Evolutionary conservation across 2,888 invertebrate genomes (phyloP).

Genomic region (Hofmannophila pseudospretella): DNA sequence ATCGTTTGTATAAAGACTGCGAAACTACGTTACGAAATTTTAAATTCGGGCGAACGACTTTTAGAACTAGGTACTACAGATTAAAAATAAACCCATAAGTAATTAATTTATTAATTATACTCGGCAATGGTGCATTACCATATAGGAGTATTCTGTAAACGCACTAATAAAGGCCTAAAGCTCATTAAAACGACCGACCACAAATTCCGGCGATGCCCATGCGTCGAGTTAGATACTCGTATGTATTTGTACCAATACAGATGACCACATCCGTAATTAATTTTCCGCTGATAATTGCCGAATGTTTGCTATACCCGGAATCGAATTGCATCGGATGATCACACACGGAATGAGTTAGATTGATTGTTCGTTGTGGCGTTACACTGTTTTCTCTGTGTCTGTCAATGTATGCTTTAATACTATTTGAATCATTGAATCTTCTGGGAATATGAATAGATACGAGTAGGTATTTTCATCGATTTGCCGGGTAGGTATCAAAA

Average conservation of each 20-base stretch:
- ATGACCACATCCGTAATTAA: slow-evolving; percentile 45
- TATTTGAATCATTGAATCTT: too few species aligned
- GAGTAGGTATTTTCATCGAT: too few species aligned
- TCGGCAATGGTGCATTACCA: background rate
- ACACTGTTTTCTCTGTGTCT: background rate
- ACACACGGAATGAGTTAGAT: slow-evolving; percentile 17
- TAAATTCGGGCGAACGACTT: too few species aligned
- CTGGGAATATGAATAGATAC: too few species aligned
- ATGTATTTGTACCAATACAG: slow-evolving; percentile 38
- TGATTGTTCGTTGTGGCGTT: slow-evolving; percentile 4
- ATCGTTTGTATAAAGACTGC: too few species aligned
- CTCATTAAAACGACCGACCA: slow-evolving; percentile 28
- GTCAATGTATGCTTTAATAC: too few species aligned
- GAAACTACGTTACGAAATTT: too few species aligned
- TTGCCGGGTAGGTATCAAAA: too few species aligned
- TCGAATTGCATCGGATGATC: slow-evolving; percentile 32
- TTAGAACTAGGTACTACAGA: too few species aligned
- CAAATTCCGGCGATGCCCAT: slow-evolving; percentile 23
- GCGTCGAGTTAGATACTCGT: slow-evolving; percentile 32
- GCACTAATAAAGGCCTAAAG: slow-evolving; percentile 11
- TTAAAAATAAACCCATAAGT: too few species aligned
- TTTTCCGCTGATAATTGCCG: slow-evolving; percentile 39
- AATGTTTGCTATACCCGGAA: slow-evolving; percentile 32
- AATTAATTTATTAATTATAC: too few species aligned
- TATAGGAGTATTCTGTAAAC: slow-evolving; percentile 3